Evolutionary conservation across 2,888 invertebrate genomes (phyloP).

Genomic region (Drosophila tanythrix): DNA sequence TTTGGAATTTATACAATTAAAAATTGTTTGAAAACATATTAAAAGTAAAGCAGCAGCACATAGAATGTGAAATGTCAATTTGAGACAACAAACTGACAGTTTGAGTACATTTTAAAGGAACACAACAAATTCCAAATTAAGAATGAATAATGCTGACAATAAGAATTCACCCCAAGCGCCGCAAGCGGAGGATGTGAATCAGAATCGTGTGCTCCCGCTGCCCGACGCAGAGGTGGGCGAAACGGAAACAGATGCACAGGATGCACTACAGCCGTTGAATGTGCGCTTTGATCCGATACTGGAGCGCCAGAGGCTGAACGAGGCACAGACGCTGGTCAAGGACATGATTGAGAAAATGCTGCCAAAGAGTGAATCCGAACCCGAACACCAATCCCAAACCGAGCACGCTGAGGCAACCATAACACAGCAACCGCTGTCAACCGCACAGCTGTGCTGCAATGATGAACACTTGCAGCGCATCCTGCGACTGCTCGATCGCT

Average conservation of each 20-base stretch:
- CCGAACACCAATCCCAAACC: not conserved
- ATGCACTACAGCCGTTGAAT: not conserved
- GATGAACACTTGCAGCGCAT: constrained; percentile 61
- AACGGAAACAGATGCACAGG: constrained; percentile 56
- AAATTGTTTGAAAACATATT: constrained; percentile 35
- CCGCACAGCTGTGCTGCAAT: not conserved
- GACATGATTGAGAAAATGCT: constrained; percentile 48
- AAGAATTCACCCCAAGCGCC: not conserved
- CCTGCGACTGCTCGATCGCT: constrained; percentile 67
- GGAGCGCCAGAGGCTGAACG: constrained; percentile 3
- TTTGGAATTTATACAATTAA: constrained; percentile 52
- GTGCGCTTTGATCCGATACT: constrained; percentile 17
- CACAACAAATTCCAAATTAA: constrained; percentile 28
- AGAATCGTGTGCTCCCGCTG: constrained; percentile 30
- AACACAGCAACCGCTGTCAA: not conserved
- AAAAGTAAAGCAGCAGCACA: constrained; percentile 5
- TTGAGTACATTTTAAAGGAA: constrained; percentile 18
- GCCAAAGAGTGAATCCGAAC: constrained; percentile 22
- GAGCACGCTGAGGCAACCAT: not conserved
- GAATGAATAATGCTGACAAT: constrained; percentile 34
- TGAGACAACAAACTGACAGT: constrained; percentile 24
- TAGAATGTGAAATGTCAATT: constrained; percentile 30
- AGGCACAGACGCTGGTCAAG: constrained; percentile 23
- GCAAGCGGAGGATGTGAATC: not conserved
- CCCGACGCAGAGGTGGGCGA: constrained; percentile 49